phyloP scores from a whole-genome alignment of 2,797 vertebrate genomes.

The Galago senegalensis region DNA sequence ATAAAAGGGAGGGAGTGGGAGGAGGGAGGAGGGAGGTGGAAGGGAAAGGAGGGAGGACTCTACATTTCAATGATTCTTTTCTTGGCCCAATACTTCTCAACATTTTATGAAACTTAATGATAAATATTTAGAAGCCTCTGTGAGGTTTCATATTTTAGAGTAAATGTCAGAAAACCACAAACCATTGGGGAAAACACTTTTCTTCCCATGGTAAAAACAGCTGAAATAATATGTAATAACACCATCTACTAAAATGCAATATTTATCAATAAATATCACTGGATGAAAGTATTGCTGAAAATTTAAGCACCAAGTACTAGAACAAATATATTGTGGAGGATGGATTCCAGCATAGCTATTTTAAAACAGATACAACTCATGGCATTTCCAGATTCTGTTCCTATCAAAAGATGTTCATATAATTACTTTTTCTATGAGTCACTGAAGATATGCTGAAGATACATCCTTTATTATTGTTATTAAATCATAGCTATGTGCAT shows the following conservation, averaged over 20 bases:
- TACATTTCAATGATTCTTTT: not conserved
- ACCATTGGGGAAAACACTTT: not conserved
- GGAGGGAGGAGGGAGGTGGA: too few relatives aligned
- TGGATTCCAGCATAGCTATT: not conserved
- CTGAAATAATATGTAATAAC: not conserved
- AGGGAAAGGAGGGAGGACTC: not conserved
- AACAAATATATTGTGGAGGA: not conserved
- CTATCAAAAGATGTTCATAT: not conserved
- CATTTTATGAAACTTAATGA: not conserved
- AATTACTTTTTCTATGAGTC: not conserved
- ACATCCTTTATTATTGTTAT: not conserved
- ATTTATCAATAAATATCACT: not conserved
- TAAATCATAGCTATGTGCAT: too few relatives aligned
- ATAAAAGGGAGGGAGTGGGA: too few relatives aligned
- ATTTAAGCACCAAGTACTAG: not conserved
- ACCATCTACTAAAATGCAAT: not conserved
- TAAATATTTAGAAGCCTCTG: not conserved
- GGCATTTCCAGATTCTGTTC: not conserved
- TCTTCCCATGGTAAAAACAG: not conserved
- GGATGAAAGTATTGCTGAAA: not conserved
- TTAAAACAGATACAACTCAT: not conserved
- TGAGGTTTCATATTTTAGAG: not conserved
- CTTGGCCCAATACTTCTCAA: not conserved
- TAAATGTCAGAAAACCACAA: constrained; percentile 15
- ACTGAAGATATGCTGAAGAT: not conserved